Conservation (phyloP, 2,113 vertebrate genomes). For the Carassius gibelio region DNA sequence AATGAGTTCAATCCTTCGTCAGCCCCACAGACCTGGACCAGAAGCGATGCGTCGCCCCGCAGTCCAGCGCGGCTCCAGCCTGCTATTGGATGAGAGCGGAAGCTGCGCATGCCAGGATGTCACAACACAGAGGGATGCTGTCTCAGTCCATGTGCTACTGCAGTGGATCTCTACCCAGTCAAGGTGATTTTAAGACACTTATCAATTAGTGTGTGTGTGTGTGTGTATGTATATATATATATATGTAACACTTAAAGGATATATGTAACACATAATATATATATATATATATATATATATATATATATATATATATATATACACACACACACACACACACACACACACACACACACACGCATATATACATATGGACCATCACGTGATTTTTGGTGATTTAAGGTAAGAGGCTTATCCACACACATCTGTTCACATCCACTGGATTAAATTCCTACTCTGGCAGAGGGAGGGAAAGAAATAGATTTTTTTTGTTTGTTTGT, state of each 20-base stretch:
- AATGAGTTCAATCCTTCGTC: constrained; percentile 48
- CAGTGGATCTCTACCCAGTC: background rate
- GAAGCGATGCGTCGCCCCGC: constrained; percentile 66
- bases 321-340: no score
- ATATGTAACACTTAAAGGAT: no score
- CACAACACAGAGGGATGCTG: background rate
- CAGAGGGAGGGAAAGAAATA: background rate
- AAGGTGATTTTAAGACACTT: background rate
- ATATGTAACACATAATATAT: no score
- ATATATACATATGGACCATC: background rate
- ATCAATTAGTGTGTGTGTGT: no score
- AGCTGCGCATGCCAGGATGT: constrained; percentile 44
- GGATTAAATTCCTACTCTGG: constrained; percentile 48
- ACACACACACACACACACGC: no score
- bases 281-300: no score
- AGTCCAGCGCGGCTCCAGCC: constrained; percentile 58
- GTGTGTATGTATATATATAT: no score
- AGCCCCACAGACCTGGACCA: constrained; percentile 60
- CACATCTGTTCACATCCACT: constrained; percentile 37
- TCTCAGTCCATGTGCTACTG: background rate
- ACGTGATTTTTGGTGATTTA: background rate
- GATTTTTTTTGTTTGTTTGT: background rate
- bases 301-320: no score
- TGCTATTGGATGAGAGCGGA: constrained; percentile 65
- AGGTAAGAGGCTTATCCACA: constrained; percentile 18